Conservation (phyloP, 2,888 invertebrate species). For the Osmoderma eremita region DNA sequence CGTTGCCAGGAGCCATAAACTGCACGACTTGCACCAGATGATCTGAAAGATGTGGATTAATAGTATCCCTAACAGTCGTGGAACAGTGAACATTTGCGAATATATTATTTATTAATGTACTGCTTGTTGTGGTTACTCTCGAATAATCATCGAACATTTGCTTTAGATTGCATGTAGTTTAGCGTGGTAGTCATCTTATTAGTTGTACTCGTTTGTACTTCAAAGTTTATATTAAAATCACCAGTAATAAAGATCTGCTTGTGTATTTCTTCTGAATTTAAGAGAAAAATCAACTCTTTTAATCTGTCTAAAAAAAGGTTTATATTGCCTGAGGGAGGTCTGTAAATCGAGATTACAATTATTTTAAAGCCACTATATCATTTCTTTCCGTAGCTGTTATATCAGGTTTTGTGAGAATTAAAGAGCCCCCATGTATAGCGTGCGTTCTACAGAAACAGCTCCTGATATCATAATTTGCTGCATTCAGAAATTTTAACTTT, state of each 20-base stretch:
- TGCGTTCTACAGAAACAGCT: no score
- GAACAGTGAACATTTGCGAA: not conserved
- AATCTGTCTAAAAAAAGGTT: not conserved
- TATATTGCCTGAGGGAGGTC: no score
- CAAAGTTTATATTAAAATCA: not conserved
- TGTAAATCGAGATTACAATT: no score
- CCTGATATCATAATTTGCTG: no score
- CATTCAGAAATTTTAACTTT: no score
- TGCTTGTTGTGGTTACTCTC: not conserved
- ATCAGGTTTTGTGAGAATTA: no score
- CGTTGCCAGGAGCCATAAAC: not conserved
- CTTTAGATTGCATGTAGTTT: not conserved
- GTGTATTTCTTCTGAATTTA: not conserved
- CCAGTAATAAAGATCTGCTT: not conserved
- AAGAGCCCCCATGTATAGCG: no score
- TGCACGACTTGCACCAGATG: not conserved
- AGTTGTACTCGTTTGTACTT: not conserved
- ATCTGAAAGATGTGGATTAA: not conserved
- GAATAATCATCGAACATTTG: constrained; percentile 1
- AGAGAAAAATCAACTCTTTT: not conserved
- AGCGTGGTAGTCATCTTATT: not conserved
- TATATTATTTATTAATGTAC: not conserved
- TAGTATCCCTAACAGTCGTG: not conserved
- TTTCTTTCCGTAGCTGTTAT: no score
- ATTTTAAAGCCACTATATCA: no score